phyloP scores from a whole-genome alignment of 2,797 vertebrate species.

The Aulostomus chinensis region DNA sequence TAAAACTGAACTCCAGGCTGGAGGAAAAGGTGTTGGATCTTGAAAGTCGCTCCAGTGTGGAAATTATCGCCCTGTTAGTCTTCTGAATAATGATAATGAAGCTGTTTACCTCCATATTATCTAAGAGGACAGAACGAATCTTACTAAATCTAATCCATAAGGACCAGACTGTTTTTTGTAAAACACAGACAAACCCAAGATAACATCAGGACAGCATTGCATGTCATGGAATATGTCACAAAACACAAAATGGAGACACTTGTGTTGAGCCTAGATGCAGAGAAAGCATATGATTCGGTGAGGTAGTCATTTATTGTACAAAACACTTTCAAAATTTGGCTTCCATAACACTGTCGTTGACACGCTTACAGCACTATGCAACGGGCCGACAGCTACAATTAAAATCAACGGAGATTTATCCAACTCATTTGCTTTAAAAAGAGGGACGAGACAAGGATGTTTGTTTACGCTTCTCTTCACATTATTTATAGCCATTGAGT shows the following conservation, averaged over 20 bases:
- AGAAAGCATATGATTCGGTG: conserved; percentile 20
- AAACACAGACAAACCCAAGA: too few relatives aligned
- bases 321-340: conserved; percentile 9
- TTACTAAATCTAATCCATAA: conserved; percentile 7
- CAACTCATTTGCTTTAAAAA: conserved; percentile 1
- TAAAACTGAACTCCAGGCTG: too few relatives aligned
- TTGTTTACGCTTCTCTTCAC: conserved; percentile 1
- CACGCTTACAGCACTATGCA: neutral
- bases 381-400: neutral
- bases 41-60: conserved; percentile 12
- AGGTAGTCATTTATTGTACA: conserved; percentile 11
- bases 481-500: conserved; percentile 24
- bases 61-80: conserved; percentile 7
- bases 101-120: conserved; percentile 27
- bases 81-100: conserved; percentile 2
- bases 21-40: too few relatives aligned
- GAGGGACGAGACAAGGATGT: conserved; percentile 14
- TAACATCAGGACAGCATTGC: conserved; percentile 21
- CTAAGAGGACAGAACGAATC: conserved; percentile 3
- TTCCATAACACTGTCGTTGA: conserved; percentile 14
- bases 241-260: neutral
- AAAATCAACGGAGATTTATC: conserved; percentile 11
- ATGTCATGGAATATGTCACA: conserved; percentile 14
- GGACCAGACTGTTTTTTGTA: conserved; percentile 27
- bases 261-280: conserved; percentile 7